Evolutionary conservation across 2,113 vertebrate species (phyloP).

Genomic region (Cranoglanis bouderius): DNA sequence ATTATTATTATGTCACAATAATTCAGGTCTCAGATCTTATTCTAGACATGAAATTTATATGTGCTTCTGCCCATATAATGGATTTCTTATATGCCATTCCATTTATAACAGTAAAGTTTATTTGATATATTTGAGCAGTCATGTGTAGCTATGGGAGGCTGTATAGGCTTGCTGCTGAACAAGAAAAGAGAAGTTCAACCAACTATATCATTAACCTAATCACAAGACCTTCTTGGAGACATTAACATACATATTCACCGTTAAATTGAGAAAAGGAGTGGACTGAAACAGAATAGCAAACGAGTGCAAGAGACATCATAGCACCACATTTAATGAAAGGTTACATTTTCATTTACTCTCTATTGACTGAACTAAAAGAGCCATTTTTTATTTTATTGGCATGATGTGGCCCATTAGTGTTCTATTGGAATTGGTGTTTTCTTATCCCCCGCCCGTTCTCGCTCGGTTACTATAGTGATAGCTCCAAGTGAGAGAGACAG

Average conservation of each 20-base stretch:
- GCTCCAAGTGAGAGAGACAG: conserved; percentile 71
- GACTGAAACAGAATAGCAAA: conserved; percentile 69
- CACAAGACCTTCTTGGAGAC: conserved; percentile 40
- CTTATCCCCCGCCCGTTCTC: conserved; percentile 58
- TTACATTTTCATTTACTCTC: conserved; percentile 81
- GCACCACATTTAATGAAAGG: conserved; percentile 80
- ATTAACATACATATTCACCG: conserved; percentile 60
- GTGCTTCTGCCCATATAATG: not conserved
- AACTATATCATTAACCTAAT: conserved; percentile 39
- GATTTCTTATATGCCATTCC: not conserved
- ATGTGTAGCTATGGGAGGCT: not conserved
- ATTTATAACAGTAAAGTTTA: conserved; percentile 29
- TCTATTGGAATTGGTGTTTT: conserved; percentile 77
- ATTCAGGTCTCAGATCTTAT: not conserved
- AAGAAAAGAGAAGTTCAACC: conserved; percentile 21
- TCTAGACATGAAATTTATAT: not conserved
- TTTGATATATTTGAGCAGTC: conserved; percentile 24
- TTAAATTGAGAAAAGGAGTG: conserved; percentile 61
- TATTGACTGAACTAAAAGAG: conserved; percentile 80
- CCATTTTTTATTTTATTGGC: conserved; percentile 83
- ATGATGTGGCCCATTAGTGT: conserved; percentile 83
- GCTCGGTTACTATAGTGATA: conserved; percentile 68
- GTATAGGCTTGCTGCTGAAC: conserved; percentile 5
- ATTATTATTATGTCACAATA: not conserved
- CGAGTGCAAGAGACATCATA: conserved; percentile 73